Percentiles rank a stretch among this genome's conserved stretches.
phyloP scores from a whole-genome alignment of 2,113 vertebrate genomes.

The Pseudopipra pipra region DNA sequence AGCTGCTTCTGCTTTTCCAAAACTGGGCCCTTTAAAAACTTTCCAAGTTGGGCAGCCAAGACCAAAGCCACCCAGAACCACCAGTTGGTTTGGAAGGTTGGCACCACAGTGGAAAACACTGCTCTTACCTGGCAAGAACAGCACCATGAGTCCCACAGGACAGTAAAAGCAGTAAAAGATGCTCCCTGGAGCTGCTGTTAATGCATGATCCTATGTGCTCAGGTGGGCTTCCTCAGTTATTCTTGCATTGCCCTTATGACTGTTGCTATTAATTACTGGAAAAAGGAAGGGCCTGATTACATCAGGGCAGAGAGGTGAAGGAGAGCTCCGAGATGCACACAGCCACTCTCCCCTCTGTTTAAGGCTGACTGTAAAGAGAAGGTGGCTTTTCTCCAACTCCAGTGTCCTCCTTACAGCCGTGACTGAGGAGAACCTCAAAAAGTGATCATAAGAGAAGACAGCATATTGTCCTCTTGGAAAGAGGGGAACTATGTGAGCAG shows the following conservation, averaged over 20 bases:
- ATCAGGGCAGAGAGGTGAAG: neutral
- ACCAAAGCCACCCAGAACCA: neutral
- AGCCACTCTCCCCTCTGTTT: neutral
- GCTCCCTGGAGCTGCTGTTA: neutral
- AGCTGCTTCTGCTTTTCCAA: neutral
- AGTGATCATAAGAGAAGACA: neutral
- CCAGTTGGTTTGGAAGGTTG: neutral
- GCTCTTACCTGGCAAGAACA: neutral
- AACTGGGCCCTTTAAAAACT: neutral
- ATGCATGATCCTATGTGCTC: neutral
- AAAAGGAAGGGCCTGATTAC: neutral
- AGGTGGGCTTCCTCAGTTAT: neutral
- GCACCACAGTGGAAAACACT: neutral
- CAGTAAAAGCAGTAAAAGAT: neutral
- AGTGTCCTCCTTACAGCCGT: neutral
- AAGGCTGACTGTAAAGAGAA: neutral
- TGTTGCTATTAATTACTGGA: neutral
- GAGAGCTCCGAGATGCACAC: neutral
- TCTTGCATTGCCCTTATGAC: neutral
- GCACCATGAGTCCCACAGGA: neutral
- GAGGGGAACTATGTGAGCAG: rapidly evolving
- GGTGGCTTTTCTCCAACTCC: neutral
- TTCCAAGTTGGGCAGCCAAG: neutral
- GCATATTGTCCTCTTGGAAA: neutral
- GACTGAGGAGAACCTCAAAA: neutral